Evolutionary conservation across 2,797 vertebrate species (phyloP), one percentile per base, ranked within the genome.

Genomic region (Sylvia borin): DNA sequence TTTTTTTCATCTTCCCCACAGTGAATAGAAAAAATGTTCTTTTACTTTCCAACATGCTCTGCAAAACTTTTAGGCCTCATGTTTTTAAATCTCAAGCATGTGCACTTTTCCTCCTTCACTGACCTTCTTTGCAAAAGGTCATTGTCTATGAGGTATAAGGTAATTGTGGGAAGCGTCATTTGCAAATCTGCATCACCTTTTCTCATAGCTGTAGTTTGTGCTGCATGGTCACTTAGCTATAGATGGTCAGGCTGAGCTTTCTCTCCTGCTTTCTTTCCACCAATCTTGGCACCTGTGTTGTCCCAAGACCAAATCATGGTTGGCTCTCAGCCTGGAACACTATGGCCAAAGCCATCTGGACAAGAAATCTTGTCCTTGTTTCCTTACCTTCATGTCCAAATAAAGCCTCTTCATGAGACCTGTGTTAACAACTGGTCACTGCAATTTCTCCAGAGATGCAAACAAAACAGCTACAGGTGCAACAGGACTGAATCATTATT

Each of bases 71-170:
- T 55, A 68, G 27, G 31, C 7, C 32, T 34, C 55, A 29, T 66
- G 43, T 79, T 70, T 88, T 95, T 94, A 86, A 93, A 96, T 65
- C 80, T 79, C 76, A 92, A 83, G 67, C 2, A 2, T 38, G 79
- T 53, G 40, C 25, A 40, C n/a, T 74, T 40, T 86, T 86, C 53
- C 78, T 75, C 26, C 48, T 95, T 89, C 83, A 74, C 9, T 32
- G 67, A 55, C 22, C 3, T 47, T 86, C 27, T 65, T 38, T 65
- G 29, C 18, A 47, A 47, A 84, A 25, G 2, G 2, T 77, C 42
- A 90, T 10, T 36, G 36, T 36, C 8, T 36, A 36, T 36, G 36
- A 36, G 19, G 13, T 6, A 71, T 81, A 20, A 65, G 10, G 10
- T 53, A 27, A 40, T 14, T 10, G 3, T 2, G 5, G 21, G 11